These are phyloP conservation scores for Plodia interpunctella DNA, from an alignment of 1,140 invertebrate species.

Conservation along the genomic window DNA sequence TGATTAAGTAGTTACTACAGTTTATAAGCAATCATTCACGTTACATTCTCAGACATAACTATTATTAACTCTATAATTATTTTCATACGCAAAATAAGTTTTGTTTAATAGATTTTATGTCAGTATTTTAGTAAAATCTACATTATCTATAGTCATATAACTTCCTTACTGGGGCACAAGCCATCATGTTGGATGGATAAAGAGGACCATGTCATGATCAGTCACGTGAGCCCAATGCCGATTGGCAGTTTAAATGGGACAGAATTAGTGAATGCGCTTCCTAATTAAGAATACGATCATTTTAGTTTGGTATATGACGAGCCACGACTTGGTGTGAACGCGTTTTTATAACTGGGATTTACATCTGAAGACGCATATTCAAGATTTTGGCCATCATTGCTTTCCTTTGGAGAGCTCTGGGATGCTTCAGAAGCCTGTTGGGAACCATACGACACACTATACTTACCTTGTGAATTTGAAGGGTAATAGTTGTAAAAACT, in stretches of 20 bases:
- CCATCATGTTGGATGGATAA: too few relatives aligned
- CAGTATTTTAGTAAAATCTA: too few relatives aligned
- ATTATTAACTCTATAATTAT: too few relatives aligned
- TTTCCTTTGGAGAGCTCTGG: slow-evolving; percentile 44
- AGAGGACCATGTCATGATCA: too few relatives aligned
- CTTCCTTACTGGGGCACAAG: too few relatives aligned
- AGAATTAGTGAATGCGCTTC: too few relatives aligned
- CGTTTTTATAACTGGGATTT: slow-evolving; percentile 46
- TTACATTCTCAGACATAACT: too few relatives aligned
- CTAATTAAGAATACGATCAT: slow-evolving; percentile 11
- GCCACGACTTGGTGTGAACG: slow-evolving; percentile 33
- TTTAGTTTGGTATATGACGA: slow-evolving; percentile 36
- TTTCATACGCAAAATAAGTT: too few relatives aligned
- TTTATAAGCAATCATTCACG: not conserved
- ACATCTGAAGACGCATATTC: slow-evolving; percentile 48
- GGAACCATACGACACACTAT: slow-evolving; percentile 43
- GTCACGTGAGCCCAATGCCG: too few relatives aligned
- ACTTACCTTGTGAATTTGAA: slow-evolving; percentile 58
- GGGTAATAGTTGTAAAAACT: slow-evolving; percentile 69
- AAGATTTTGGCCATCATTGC: slow-evolving; percentile 43
- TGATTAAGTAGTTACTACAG: not conserved
- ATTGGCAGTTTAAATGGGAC: too few relatives aligned
- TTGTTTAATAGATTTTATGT: too few relatives aligned
- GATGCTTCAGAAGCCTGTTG: slow-evolving; percentile 27
- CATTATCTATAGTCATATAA: too few relatives aligned